Evolutionary conservation across 2,797 vertebrate species (phyloP), one percentile per base, ranked within the genome.

Genomic region (Anguilla pacifica): DNA sequence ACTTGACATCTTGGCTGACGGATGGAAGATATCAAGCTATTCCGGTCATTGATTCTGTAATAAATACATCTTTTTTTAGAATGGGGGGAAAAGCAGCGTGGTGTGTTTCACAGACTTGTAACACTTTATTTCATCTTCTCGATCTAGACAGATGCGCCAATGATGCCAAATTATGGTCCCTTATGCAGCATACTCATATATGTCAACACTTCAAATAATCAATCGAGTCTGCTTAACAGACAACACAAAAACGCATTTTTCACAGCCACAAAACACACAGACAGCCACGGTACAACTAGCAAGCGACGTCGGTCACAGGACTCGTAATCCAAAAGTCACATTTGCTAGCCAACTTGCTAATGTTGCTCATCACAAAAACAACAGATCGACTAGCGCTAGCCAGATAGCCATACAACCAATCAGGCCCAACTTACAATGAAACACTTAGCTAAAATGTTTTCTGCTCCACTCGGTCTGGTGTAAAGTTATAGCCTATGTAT

Each of bases 1-100:
- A 99, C 98, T 99, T 96, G 98, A 99, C 98, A 99, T 99, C 94
- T 96, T 97, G 95, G 91, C 91, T 93, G 94, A 88, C 92, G 91
- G 91, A 84, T 86, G 87, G 91, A 86, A 67, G 46, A 79, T 51
- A 88, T 92, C 84, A 92, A 89, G n/a, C 87, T 91, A 89, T 89
- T 85, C 86, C 81, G 28, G 85, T 89, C 88, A 89, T 86, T 84
- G 85, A 85, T 46, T 86, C 88, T 86, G 88, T 59, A 89, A 89
- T 84, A 85, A 84, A 89, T 86, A 86, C 86, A 74, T 83, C 67
- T 43, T 83, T 88, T 70, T 88, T 86, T 70, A 81, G 57, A 85
- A 72, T 43, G 81, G 28, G 85, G 79, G 74, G 49, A 70, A 83
- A 83, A 61, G 31, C 74, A 86, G 25, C 19, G 31, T 49, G 57